phyloP scores from a whole-genome alignment of 1,140 invertebrate species.

The Drosophila willistoni region DNA sequence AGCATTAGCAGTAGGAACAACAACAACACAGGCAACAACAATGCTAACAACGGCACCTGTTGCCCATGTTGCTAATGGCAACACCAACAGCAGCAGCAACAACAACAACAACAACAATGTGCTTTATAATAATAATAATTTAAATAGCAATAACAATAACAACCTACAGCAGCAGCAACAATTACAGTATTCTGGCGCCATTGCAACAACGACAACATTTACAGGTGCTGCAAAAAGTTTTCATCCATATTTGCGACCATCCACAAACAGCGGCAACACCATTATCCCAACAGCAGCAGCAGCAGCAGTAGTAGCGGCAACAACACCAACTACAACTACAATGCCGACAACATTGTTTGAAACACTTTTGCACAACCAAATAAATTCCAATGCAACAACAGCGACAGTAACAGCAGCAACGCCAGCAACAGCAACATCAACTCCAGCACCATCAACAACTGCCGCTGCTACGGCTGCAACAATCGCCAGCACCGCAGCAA shows the following conservation, averaged over 20 bases:
- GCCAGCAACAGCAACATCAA: slow-evolving; percentile 33
- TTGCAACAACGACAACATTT: slow-evolving; percentile 71
- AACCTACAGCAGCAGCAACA: slow-evolving; percentile 55
- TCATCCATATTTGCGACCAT: slow-evolving; percentile 77
- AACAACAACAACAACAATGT: slow-evolving; percentile 55
- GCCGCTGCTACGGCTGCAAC: slow-evolving; percentile 30
- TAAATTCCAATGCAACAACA: slow-evolving; percentile 77
- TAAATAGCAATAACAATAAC: slow-evolving; percentile 76
- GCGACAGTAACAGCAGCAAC: slow-evolving; percentile 26
- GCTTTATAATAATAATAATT: slow-evolving; percentile 71
- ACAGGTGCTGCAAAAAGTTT: slow-evolving; percentile 75
- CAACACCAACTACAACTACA: slow-evolving; percentile 30
- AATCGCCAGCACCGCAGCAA: slow-evolving; percentile 20
- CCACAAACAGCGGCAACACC: slow-evolving; percentile 44
- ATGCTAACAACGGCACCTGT: slow-evolving; percentile 67
- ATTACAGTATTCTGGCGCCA: slow-evolving; percentile 54
- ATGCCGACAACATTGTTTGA: slow-evolving; percentile 80
- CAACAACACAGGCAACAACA: slow-evolving; percentile 58
- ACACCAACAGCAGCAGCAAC: slow-evolving; percentile 50
- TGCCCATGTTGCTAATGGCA: slow-evolving; percentile 60
- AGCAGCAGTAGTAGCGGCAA: slow-evolving; percentile 25
- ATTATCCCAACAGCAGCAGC: slow-evolving; percentile 31
- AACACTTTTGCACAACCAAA: slow-evolving; percentile 81
- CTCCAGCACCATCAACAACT: slow-evolving; percentile 33
- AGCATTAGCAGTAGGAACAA: slow-evolving; percentile 7